A percentile compares a stretch with the other conserved stretches of the same genome.
phyloP scores from a whole-genome alignment of 2,797 vertebrate genomes.

The Protonibea diacanthus region DNA sequence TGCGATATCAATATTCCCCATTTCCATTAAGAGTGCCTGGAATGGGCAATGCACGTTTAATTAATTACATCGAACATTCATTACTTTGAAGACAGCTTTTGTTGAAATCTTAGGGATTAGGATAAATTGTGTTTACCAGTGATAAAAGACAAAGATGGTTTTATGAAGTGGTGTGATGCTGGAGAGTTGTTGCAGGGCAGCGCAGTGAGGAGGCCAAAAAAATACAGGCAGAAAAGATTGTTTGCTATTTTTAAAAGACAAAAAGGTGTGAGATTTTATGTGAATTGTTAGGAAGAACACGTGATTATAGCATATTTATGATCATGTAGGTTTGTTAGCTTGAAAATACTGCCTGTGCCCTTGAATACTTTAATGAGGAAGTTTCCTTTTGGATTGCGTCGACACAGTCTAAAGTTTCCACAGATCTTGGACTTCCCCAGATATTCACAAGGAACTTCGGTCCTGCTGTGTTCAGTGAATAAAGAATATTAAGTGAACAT shows the following conservation, averaged over 20 bases:
- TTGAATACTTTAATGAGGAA: background rate
- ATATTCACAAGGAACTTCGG: background rate
- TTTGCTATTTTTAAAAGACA: background rate
- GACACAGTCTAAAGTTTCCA: background rate
- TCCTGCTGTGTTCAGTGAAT: background rate
- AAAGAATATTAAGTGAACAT: background rate
- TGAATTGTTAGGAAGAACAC: background rate
- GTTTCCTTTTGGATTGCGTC: background rate
- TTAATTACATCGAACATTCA: constrained; percentile 78
- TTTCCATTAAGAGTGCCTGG: constrained; percentile 68
- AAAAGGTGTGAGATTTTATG: background rate
- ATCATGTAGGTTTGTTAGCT: background rate
- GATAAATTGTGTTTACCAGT: constrained; percentile 82
- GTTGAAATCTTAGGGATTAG: constrained; percentile 76
- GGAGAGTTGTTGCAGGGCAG: constrained; percentile 37
- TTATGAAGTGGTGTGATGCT: constrained; percentile 59
- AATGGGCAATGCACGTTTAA: constrained; percentile 70
- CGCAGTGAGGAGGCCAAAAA: background rate
- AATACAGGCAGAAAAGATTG: background rate
- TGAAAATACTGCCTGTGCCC: background rate
- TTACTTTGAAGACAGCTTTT: constrained; percentile 76
- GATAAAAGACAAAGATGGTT: constrained; percentile 46
- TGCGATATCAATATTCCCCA: constrained; percentile 77
- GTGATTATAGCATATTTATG: background rate
- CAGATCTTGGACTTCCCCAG: background rate